Evolutionary conservation across 2,113 vertebrate genomes (phyloP).

Genomic region (Grus americana): DNA sequence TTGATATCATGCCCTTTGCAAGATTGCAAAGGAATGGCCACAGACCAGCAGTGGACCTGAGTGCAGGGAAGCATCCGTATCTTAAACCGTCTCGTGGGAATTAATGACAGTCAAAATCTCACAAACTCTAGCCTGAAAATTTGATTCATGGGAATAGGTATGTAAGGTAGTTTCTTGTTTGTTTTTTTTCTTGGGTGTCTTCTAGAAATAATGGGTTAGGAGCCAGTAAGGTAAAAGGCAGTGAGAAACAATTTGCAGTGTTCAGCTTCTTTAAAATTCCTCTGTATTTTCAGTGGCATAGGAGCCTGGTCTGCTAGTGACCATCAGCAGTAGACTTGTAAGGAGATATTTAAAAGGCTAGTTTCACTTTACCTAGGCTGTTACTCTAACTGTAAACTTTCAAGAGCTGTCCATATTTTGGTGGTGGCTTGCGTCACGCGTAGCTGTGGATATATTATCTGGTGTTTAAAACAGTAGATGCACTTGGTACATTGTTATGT

Average conservation of each 20-base stretch:
- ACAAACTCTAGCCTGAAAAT: not conserved
- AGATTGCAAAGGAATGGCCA: not conserved
- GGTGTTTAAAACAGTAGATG: not conserved
- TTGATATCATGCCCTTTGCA: rapidly evolving
- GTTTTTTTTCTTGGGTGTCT: not conserved
- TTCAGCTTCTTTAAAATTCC: not conserved
- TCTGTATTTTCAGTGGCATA: not conserved
- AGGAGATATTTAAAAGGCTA: not conserved
- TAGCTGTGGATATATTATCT: not conserved
- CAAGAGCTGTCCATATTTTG: not conserved
- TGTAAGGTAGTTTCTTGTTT: not conserved
- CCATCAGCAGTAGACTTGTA: not conserved
- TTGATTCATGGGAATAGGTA: not conserved
- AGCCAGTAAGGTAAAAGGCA: not conserved
- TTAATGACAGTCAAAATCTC: not conserved
- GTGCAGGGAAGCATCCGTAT: not conserved
- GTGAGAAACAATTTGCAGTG: not conserved
- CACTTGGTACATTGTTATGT: not conserved
- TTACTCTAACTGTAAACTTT: not conserved
- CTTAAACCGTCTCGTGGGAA: not conserved
- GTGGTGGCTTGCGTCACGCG: rapidly evolving
- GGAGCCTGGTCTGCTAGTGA: not conserved
- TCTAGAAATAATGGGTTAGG: not conserved
- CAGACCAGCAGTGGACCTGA: not conserved
- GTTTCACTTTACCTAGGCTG: not conserved